These are phyloP conservation scores for Meloidogyne chitwoodi DNA, from an alignment of 1,140 invertebrate genomes.

Conservation along the genomic window DNA sequence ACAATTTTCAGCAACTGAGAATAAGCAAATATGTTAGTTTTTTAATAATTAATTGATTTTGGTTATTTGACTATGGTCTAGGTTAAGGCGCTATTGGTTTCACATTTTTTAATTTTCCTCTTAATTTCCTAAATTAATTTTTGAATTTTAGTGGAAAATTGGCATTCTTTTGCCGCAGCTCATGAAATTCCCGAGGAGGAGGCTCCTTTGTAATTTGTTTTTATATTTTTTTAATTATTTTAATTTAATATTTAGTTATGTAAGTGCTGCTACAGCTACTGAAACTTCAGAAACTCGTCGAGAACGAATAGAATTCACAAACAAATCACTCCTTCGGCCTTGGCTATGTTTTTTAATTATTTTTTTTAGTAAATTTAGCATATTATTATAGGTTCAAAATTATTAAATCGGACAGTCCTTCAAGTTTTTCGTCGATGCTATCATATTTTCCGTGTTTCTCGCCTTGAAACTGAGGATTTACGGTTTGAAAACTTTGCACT, in stretches of 20 bases:
- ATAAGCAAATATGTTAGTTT: conserved; percentile 16
- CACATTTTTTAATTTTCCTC: background rate
- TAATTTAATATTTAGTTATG: background rate
- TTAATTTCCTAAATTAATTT: background rate
- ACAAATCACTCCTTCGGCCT: conserved; percentile 8
- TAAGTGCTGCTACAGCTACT: conserved; percentile 15
- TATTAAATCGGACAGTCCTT: conserved; percentile 1
- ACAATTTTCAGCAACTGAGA: conserved; percentile 9
- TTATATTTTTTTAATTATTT: background rate
- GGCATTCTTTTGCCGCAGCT: conserved; percentile 15
- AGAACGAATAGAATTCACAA: conserved; percentile 24
- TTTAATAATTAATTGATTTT: background rate
- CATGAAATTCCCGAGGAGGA: conserved; percentile 22
- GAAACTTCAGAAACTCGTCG: conserved; percentile 3
- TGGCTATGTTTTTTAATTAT: conserved; percentile 22
- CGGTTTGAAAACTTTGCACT: background rate
- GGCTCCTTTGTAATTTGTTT: background rate
- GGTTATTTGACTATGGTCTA: too few species aligned
- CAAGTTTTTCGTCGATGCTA: conserved; percentile 21
- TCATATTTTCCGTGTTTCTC: conserved; percentile 9
- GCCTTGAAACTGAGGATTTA: background rate
- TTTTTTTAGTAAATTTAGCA: background rate
- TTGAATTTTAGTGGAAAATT: conserved; percentile 13
- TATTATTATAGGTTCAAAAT: background rate
- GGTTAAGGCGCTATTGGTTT: too few species aligned